A percentile compares a stretch with the other conserved stretches of the same genome.
Evolutionary conservation across 1,140 invertebrate species (phyloP).

Genomic region (Uloborus diversus): DNA sequence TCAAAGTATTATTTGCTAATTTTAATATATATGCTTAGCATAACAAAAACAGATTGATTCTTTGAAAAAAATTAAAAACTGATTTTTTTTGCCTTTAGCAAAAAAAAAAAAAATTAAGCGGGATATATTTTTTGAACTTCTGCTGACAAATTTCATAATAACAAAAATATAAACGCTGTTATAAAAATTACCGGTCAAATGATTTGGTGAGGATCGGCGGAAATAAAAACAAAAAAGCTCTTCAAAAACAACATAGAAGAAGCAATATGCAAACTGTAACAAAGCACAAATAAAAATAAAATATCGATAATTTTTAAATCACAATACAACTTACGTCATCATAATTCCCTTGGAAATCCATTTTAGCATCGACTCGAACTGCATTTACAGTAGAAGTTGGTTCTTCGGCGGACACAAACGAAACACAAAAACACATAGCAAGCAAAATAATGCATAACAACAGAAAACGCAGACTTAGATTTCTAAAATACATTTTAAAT

Average conservation of each 20-base stretch:
- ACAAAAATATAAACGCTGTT: not conserved
- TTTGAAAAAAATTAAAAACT: too few species aligned
- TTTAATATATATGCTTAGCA: too few species aligned
- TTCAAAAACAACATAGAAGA: not conserved
- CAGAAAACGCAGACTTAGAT: too few species aligned
- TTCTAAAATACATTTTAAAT: too few species aligned
- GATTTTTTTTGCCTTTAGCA: too few species aligned
- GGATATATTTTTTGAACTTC: too few species aligned
- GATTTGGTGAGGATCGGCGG: not conserved
- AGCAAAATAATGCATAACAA: too few species aligned
- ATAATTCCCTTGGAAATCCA: conserved; percentile 40
- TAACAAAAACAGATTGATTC: too few species aligned
- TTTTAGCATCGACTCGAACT: conserved; percentile 12
- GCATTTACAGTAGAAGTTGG: not conserved
- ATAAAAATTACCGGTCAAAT: not conserved
- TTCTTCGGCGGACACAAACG: not conserved
- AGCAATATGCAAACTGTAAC: not conserved
- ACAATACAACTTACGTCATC: conserved; percentile 35
- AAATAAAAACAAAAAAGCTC: not conserved
- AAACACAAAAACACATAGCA: too few species aligned
- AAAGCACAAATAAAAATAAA: not conserved
- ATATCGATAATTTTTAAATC: not conserved
- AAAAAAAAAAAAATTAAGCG: too few species aligned
- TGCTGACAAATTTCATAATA: not conserved
- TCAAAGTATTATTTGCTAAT: too few species aligned